Evolutionary conservation across 1,140 invertebrate genomes (phyloP).

Genomic region (Ectropis grisescens): DNA sequence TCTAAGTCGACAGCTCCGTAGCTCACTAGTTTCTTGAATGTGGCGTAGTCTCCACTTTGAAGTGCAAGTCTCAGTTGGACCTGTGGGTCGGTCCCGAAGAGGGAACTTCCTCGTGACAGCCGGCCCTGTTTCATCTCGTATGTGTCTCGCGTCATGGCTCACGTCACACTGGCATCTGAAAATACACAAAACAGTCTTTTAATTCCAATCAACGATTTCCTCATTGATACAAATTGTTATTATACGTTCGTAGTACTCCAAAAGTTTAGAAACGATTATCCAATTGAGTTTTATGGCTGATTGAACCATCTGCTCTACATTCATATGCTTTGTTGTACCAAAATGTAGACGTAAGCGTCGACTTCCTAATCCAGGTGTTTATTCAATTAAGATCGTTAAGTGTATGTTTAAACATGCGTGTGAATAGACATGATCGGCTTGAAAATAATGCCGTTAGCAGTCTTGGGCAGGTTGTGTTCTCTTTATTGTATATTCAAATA

Average conservation of each 20-base stretch:
- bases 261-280: slow-evolving; percentile 16
- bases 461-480: too few species aligned
- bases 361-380: slow-evolving; percentile 12
- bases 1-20: slow-evolving; percentile 47
- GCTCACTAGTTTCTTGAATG: slow-evolving; percentile 61
- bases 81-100: slow-evolving; percentile 60
- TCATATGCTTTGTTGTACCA: not conserved
- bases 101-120: slow-evolving; percentile 46
- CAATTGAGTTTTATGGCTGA: slow-evolving; percentile 19
- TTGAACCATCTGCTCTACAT: slow-evolving; percentile 14
- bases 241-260: slow-evolving; percentile 15
- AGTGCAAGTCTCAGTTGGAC: slow-evolving; percentile 58
- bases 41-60: slow-evolving; percentile 45
- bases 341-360: not conserved
- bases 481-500: too few species aligned
- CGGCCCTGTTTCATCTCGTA: slow-evolving; percentile 61
- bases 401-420: slow-evolving; percentile 35
- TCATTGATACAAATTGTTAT: slow-evolving; percentile 20
- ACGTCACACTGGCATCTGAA: slow-evolving; percentile 48
- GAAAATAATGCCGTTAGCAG: slow-evolving; percentile 7
- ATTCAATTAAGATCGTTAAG: slow-evolving; percentile 33
- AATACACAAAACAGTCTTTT: slow-evolving; percentile 23
- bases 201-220: slow-evolving; percentile 25
- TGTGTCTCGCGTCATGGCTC: slow-evolving; percentile 50
- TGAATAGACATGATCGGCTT: slow-evolving; percentile 28